Base-by-base conservation (phyloP, 2,888 invertebrate species). In the Chymomyza procnemis region DNA sequence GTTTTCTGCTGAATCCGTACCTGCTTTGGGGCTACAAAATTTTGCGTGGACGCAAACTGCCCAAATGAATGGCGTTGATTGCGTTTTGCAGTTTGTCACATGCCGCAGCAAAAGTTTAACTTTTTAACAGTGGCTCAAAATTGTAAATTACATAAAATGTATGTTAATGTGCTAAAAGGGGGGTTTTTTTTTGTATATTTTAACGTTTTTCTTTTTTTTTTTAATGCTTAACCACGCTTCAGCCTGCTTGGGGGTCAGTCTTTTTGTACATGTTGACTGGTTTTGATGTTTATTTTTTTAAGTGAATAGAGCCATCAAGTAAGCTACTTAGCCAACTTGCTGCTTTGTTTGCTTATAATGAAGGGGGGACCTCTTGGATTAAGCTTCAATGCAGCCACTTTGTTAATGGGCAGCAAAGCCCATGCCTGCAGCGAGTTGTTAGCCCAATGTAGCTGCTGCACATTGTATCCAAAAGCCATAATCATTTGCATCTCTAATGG, bases 401-500 rank as follows among this genome's bases (percentile, higher is more conserved):
- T 41, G 34, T 41, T 41, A 41, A 41, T 41, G 34, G 34, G 12
- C 34, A 41, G 34, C 34, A 41, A 41, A 41, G 9, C 34, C 34
- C 34, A 41, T 3, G 34, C 34, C 34, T 41, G 34, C 3, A 12
- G 34, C 34, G 34, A 41, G n/a, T n/a, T 12, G 9, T 3, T 9
- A 41, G 34, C 34, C 34, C 34, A 41, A 41, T 41, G 34, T 3
- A 41, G 34, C 34, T 41, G 34, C 34, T 41, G 34, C 34, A 41
- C 34, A 41, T 41, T 41, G 34, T 41, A 41, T 41, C 34, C 34
- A 41, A 41, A 41, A 41, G 34, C 34, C 12, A 41, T 81, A 80
- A 83, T 83, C 85, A 81, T 83, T 50, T 85, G 81, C 85, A 81
- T 81, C 81, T 73, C 73, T 76, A 80, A 83, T 85, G 85, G 83